Evolutionary conservation across 2,113 vertebrate genomes (phyloP).

Genomic region (Pseudopipra pipra): DNA sequence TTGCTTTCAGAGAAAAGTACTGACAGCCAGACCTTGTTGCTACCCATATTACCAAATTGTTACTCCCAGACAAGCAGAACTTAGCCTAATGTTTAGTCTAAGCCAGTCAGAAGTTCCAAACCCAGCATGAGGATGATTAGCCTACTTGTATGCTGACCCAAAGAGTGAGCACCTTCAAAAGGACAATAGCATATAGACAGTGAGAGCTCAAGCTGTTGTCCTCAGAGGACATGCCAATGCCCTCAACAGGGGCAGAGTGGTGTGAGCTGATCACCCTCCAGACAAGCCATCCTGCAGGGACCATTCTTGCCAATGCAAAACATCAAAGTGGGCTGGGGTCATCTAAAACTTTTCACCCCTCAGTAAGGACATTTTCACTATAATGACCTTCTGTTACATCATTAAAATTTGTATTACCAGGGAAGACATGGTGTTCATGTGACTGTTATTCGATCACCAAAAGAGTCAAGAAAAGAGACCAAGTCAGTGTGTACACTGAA

Average conservation of each 20-base stretch:
- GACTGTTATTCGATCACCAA: neutral
- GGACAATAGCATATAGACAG: neutral
- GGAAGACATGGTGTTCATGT: neutral
- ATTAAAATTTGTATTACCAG: neutral
- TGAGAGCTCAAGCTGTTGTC: neutral
- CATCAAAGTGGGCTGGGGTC: neutral
- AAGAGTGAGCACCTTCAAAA: neutral
- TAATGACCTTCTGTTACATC: neutral
- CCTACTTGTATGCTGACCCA: neutral
- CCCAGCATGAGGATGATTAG: neutral
- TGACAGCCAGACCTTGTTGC: neutral
- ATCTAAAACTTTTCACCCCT: neutral
- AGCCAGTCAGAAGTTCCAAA: neutral
- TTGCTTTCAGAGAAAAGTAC: neutral
- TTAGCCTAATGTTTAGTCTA: neutral
- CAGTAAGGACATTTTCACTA: neutral
- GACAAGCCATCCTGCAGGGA: neutral
- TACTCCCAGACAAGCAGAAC: neutral
- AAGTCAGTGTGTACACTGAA: neutral
- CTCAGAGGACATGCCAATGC: neutral
- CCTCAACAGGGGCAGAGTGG: neutral
- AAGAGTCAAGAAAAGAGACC: neutral
- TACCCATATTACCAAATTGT: neutral
- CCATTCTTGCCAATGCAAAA: neutral
- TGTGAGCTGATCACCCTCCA: neutral